phyloP scores from a whole-genome alignment of 2,797 vertebrate genomes.

The Varecia variegata region DNA sequence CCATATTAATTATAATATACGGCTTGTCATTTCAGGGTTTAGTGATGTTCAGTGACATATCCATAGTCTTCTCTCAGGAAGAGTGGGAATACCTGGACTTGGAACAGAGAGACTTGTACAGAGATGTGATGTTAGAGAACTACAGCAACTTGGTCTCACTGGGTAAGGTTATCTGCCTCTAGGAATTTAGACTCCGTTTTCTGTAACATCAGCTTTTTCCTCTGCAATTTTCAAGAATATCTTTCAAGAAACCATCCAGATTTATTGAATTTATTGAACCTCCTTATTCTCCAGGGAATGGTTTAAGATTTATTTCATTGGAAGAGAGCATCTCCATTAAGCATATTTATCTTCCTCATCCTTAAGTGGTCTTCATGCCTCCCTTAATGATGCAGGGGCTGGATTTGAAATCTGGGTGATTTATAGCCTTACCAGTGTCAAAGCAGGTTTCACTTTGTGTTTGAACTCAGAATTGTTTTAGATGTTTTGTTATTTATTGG shows the following conservation, averaged over 20 bases:
- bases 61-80: constrained; percentile 70
- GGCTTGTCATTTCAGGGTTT: constrained; percentile 58
- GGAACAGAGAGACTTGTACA: constrained; percentile 67
- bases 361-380: neutral
- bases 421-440: neutral
- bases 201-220: neutral
- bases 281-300: neutral
- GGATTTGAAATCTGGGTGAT: neutral
- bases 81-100: constrained; percentile 69
- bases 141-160: constrained; percentile 67
- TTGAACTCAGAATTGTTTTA: constrained; percentile 13
- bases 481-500: constrained; percentile 25
- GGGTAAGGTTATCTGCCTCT: constrained; percentile 53
- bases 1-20: neutral
- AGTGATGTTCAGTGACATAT: constrained; percentile 70
- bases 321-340: neutral
- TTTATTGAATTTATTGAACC: too few relatives aligned
- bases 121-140: constrained; percentile 76
- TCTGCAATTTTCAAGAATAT: neutral
- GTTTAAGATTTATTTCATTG: neutral
- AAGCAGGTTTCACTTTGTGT: constrained; percentile 13
- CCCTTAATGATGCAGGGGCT: neutral
- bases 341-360: neutral
- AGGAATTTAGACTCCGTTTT: neutral
- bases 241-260: neutral